A percentile compares a stretch with the other conserved stretches of the same genome.
Conservation (phyloP, 2,797 vertebrate genomes). For the Sorex maritimensis region DNA sequence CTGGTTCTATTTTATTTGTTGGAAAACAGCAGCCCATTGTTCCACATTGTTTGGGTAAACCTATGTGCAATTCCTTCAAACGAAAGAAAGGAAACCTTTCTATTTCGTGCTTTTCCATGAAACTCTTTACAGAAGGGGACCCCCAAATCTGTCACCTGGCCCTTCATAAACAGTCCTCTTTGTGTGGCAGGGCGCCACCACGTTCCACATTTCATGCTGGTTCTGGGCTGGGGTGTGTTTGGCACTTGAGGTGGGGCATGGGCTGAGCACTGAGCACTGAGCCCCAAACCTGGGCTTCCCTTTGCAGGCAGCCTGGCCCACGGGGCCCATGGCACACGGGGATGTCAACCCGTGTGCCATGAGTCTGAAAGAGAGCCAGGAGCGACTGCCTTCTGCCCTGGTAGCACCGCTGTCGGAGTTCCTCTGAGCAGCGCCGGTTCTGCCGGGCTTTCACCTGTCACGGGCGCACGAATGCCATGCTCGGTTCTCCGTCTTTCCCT, state of each 20-base stretch:
- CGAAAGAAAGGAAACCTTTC: background rate
- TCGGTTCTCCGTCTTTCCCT: slow-evolving; percentile 86
- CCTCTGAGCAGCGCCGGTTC: slow-evolving; percentile 62
- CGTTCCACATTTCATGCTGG: slow-evolving; percentile 49
- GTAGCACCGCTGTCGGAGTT: background rate
- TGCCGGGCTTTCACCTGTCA: slow-evolving; percentile 87
- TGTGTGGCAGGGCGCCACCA: slow-evolving; percentile 63
- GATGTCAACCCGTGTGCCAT: slow-evolving; percentile 86
- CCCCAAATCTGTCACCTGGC: slow-evolving; percentile 49
- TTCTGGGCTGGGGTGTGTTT: slow-evolving; percentile 70
- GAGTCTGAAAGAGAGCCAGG: slow-evolving; percentile 85
- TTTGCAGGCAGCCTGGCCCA: slow-evolving; percentile 66
- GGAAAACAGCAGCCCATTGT: background rate
- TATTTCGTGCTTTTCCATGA: background rate
- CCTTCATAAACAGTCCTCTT: slow-evolving; percentile 32
- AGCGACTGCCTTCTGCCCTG: slow-evolving; percentile 82
- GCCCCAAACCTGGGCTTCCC: slow-evolving; percentile 67
- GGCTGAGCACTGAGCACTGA: slow-evolving; percentile 80
- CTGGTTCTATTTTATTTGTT: background rate
- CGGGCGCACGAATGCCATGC: slow-evolving; percentile 83
- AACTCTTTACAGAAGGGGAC: slow-evolving; percentile 26
- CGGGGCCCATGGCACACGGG: slow-evolving; percentile 75
- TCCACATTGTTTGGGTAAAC: background rate
- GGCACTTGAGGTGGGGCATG: slow-evolving; percentile 64
- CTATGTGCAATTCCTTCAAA: background rate